These are phyloP conservation scores for Acrobasis repandana DNA, from an alignment of 2,888 invertebrate species.

Conservation along the genomic window DNA sequence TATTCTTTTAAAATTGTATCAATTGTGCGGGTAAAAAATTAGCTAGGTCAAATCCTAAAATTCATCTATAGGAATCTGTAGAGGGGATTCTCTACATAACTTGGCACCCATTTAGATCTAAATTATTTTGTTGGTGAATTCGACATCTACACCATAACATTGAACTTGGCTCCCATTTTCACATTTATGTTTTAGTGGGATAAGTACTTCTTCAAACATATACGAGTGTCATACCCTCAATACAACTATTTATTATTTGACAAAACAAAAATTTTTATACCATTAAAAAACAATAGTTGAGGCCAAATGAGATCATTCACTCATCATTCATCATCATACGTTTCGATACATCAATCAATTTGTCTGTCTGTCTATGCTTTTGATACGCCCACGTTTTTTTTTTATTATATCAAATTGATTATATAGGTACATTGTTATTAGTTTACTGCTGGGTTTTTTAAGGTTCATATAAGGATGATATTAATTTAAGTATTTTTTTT, in stretches of 20 bases:
- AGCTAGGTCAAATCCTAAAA: no score
- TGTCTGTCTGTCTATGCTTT: conserved; percentile 45
- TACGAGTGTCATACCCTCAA: neutral
- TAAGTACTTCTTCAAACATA: no score
- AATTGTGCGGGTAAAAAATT: no score
- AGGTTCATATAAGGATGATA: conserved; percentile 3
- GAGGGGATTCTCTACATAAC: no score
- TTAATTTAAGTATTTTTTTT: conserved; percentile 12
- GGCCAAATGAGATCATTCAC: conserved; percentile 74
- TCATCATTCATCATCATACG: conserved; percentile 55
- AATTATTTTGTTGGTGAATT: no score
- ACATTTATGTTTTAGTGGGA: no score
- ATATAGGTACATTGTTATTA: conserved; percentile 26
- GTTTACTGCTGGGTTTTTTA: conserved; percentile 9
- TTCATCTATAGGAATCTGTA: no score
- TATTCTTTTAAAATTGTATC: no score
- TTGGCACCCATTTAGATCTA: no score
- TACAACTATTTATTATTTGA: neutral
- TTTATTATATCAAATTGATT: conserved; percentile 34
- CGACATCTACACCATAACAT: no score
- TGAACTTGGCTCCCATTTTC: no score
- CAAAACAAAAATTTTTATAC: neutral
- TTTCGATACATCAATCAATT: conserved; percentile 76
- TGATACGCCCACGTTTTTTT: conserved; percentile 46
- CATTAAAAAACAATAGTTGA: conserved; percentile 46